phyloP scores from a whole-genome alignment of 2,888 invertebrate genomes.

The Bursaphelenchus okinawaensis region DNA sequence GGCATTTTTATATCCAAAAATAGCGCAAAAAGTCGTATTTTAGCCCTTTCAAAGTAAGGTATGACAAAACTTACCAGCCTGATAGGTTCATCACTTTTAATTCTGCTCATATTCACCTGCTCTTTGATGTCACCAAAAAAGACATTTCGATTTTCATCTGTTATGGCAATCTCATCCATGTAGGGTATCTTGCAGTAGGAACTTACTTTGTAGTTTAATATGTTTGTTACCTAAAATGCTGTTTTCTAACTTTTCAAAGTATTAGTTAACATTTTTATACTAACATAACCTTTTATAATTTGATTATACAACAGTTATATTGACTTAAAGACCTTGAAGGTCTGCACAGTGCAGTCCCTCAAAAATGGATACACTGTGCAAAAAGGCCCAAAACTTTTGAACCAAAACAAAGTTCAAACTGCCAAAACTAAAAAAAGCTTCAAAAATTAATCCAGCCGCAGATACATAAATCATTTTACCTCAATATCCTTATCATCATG shows the following conservation, averaged over 20 bases:
- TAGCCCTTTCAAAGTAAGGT: neutral
- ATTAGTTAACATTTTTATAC: no score
- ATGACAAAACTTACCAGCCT: neutral
- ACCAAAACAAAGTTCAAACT: no score
- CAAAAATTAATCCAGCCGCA: no score
- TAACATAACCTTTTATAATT: no score
- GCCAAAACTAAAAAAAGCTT: no score
- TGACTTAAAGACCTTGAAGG: no score
- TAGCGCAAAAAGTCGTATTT: neutral
- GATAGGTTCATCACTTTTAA: constrained; percentile 1
- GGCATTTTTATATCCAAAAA: no score
- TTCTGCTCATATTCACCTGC: neutral
- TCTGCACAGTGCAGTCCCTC: no score
- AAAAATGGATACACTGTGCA: no score
- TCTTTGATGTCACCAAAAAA: neutral
- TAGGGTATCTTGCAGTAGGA: neutral
- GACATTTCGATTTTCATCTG: neutral
- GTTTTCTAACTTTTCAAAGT: neutral
- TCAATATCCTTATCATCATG: neutral
- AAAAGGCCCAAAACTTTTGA: no score
- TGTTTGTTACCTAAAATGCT: neutral
- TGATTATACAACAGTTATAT: no score
- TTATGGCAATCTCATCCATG: constrained; percentile 6
- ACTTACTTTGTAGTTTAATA: neutral
- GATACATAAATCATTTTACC: neutral